These are phyloP conservation scores for Gallinago solitaria DNA, from an alignment of 2,797 vertebrate genomes.

Conservation along the genomic window DNA sequence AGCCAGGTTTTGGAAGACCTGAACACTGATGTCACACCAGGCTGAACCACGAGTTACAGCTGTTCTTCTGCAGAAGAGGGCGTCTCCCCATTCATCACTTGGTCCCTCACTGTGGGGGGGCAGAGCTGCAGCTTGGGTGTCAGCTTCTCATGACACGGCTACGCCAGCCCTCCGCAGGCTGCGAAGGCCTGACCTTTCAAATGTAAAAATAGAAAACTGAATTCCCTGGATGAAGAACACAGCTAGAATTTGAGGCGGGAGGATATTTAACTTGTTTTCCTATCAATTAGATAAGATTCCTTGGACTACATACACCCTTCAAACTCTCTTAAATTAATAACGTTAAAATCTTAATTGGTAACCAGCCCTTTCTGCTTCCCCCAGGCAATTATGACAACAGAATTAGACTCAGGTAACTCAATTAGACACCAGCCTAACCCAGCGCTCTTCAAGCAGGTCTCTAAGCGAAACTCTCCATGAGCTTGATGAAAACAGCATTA, in stretches of 20 bases:
- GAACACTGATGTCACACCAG: background rate
- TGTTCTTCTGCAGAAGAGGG: background rate
- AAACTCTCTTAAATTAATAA: conserved; percentile 49
- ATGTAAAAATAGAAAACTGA: conserved; percentile 42
- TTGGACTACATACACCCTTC: conserved; percentile 13
- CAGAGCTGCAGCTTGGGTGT: background rate
- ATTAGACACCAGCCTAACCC: conserved; percentile 21
- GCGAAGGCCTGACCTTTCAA: conserved; percentile 1
- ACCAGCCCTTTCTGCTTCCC: conserved; percentile 27
- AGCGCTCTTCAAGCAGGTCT: background rate
- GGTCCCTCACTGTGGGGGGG: background rate
- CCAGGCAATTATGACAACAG: conserved; percentile 25
- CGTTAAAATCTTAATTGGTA: conserved; percentile 56
- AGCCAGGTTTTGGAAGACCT: background rate
- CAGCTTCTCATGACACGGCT: background rate
- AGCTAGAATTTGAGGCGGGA: conserved; percentile 9
- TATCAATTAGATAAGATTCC: conserved; percentile 34
- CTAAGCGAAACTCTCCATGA: background rate
- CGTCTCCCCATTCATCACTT: background rate
- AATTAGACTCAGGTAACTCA: conserved; percentile 55
- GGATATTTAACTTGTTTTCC: conserved; percentile 25
- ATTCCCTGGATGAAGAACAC: background rate
- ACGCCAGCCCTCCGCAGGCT: background rate
- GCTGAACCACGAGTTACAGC: background rate
- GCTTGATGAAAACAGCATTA: background rate